These are phyloP conservation scores for Azorinus chamasolen DNA, from an alignment of 2,888 invertebrate species.

Conservation along the genomic window DNA sequence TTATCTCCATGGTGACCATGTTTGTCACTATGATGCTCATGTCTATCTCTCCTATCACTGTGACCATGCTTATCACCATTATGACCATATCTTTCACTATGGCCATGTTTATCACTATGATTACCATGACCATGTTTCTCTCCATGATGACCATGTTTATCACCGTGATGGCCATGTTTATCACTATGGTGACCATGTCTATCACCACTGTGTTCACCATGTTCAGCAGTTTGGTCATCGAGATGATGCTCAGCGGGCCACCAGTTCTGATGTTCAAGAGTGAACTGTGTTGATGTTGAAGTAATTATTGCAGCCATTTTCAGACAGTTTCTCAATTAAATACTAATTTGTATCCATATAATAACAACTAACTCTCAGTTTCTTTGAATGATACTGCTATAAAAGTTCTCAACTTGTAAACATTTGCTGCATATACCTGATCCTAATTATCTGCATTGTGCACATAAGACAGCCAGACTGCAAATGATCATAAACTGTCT, in stretches of 20 bases:
- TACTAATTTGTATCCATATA: too few relatives aligned
- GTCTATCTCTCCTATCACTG: constrained; percentile 35
- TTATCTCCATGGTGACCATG: constrained; percentile 31
- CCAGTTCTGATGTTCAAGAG: constrained; percentile 62
- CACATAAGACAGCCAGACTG: too few relatives aligned
- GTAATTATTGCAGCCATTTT: constrained; percentile 67
- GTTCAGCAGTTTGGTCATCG: constrained; percentile 24
- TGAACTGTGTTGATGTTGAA: constrained; percentile 70
- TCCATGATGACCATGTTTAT: constrained; percentile 34
- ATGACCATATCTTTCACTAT: constrained; percentile 1
- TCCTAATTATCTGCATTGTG: too few relatives aligned
- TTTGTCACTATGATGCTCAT: constrained; percentile 27
- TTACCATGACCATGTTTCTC: constrained; percentile 25
- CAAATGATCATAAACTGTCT: too few relatives aligned
- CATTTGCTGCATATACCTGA: too few relatives aligned
- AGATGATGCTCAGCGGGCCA: constrained; percentile 51
- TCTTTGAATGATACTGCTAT: too few relatives aligned
- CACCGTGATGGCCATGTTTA: constrained; percentile 36
- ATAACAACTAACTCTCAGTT: too few relatives aligned
- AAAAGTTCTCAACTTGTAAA: too few relatives aligned
- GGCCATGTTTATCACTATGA: constrained; percentile 24
- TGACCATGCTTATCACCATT: constrained; percentile 9
- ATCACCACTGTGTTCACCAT: constrained; percentile 25
- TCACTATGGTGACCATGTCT: constrained; percentile 25
- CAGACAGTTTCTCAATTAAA: too few relatives aligned